These are phyloP conservation scores for Podotricha telesiphe DNA, from an alignment of 2,888 invertebrate genomes.

Conservation along the genomic window DNA sequence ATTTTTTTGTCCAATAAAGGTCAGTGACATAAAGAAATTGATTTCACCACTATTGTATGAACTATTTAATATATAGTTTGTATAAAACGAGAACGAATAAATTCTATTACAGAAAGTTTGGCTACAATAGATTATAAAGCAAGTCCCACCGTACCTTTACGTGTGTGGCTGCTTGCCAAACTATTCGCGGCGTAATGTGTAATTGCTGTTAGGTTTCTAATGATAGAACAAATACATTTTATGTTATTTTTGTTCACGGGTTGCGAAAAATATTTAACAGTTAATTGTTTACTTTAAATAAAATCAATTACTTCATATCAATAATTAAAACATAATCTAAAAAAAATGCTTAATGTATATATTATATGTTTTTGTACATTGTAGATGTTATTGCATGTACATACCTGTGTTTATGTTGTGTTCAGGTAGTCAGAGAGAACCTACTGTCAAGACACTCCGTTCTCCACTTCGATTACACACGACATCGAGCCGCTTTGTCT, in stretches of 20 bases:
- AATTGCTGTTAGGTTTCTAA: slow-evolving; percentile 16
- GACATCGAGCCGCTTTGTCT: too few species aligned
- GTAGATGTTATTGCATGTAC: too few species aligned
- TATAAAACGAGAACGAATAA: background rate
- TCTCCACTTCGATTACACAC: too few species aligned
- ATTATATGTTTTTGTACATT: too few species aligned
- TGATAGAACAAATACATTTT: slow-evolving; percentile 12
- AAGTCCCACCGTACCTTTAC: slow-evolving; percentile 6
- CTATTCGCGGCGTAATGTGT: slow-evolving; percentile 18
- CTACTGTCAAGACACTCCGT: too few species aligned
- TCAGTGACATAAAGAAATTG: background rate
- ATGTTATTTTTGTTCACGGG: background rate
- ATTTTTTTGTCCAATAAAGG: background rate
- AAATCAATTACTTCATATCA: too few species aligned
- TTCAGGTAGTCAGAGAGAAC: too few species aligned
- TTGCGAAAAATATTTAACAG: background rate
- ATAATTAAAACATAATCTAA: too few species aligned
- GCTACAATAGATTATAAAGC: background rate
- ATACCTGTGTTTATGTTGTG: too few species aligned
- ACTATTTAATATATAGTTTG: background rate
- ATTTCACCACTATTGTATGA: background rate
- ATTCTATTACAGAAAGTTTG: background rate
- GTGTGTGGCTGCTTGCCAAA: slow-evolving; percentile 23
- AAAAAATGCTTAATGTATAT: too few species aligned
- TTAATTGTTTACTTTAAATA: background rate